A percentile compares a stretch with the other conserved stretches of the same genome.
These are phyloP conservation scores for pig (Sus scrofa) DNA, from an alignment of 2,113 vertebrate species.

Conservation along the genomic window DNA sequence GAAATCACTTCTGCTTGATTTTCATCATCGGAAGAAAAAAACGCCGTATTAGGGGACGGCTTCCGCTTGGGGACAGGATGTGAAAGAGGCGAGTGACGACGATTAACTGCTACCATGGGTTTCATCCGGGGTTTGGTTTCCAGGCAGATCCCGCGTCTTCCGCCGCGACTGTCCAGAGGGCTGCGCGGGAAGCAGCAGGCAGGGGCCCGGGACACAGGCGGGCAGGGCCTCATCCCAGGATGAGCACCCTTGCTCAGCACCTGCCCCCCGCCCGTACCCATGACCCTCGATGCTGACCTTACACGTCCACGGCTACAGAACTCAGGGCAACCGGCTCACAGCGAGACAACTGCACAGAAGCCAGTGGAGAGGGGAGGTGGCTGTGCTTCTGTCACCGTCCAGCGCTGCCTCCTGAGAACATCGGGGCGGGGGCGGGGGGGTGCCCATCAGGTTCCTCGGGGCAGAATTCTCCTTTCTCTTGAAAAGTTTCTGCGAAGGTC, in stretches of 20 bases:
- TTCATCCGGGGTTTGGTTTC: background rate
- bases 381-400: rapidly evolving
- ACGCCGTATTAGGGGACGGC: background rate
- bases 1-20: slow-evolving; percentile 49
- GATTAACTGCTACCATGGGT: background rate
- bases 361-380: background rate
- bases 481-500: background rate
- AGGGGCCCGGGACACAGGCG: rapidly evolving
- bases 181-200: background rate
- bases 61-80: background rate
- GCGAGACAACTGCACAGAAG: background rate
- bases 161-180: background rate
- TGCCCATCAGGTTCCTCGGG: rapidly evolving
- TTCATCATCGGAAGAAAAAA: slow-evolving; percentile 48
- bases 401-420: background rate
- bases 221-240: rapidly evolving
- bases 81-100: background rate
- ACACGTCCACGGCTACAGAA: background rate
- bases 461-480: background rate
- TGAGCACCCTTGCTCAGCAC: rapidly evolving
- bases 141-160: background rate
- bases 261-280: rapidly evolving
- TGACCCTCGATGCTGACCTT: rapidly evolving
- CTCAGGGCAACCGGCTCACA: background rate
- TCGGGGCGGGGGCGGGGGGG: rapidly evolving